Evolutionary conservation across 2,113 vertebrate species (phyloP).

Genomic region (Myiagra hebetior): DNA sequence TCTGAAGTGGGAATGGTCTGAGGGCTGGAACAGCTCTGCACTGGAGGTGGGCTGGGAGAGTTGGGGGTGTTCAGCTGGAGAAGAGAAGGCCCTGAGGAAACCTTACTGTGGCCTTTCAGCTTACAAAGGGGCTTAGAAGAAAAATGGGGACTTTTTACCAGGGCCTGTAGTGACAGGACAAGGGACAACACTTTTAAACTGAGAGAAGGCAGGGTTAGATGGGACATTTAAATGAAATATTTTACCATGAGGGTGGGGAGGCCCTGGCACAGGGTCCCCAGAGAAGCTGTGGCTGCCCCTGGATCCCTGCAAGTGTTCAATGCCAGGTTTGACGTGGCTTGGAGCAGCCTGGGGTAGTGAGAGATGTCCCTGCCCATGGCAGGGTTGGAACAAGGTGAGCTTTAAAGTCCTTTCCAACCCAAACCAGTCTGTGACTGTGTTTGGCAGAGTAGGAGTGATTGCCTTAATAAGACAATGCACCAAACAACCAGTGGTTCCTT

Average conservation of each 20-base stretch:
- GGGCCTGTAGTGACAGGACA: background rate
- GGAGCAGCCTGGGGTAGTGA: fast-evolving
- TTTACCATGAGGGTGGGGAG: background rate
- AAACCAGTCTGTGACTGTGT: background rate
- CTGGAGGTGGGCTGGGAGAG: background rate
- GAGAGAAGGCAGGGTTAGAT: background rate
- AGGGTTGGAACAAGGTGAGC: fast-evolving
- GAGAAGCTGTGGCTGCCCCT: background rate
- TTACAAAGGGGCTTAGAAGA: background rate
- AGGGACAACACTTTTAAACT: background rate
- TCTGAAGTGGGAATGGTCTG: background rate
- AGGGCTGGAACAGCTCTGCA: background rate
- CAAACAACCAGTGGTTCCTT: background rate
- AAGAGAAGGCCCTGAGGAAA: background rate
- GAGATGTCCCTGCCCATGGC: background rate
- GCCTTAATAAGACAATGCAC: background rate
- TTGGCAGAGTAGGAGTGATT: background rate
- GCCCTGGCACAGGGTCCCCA: background rate
- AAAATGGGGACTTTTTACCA: background rate
- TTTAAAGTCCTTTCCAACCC: background rate
- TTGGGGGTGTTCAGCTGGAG: background rate
- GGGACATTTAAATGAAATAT: background rate
- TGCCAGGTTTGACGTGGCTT: fast-evolving
- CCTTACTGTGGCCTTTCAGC: background rate
- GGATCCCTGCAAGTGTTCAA: background rate